Conservation (phyloP, 1,140 invertebrate genomes). For the Drosophila ironensis region DNA sequence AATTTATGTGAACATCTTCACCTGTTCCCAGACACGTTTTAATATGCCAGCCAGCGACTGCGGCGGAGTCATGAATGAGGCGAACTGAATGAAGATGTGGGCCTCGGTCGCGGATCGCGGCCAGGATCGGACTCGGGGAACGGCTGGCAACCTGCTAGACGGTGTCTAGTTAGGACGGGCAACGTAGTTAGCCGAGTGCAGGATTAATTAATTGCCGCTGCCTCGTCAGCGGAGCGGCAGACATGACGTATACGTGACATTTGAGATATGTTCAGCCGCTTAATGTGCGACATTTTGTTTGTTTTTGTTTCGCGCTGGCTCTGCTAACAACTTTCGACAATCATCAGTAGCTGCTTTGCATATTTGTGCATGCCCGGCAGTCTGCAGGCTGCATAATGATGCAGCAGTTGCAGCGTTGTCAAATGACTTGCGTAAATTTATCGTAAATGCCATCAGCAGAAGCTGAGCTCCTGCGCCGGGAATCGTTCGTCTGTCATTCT, state of each 20-base stretch:
- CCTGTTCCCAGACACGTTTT: slow-evolving; percentile 74
- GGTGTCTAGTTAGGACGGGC: slow-evolving; percentile 41
- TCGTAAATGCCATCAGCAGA: slow-evolving; percentile 78
- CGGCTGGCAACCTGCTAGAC: slow-evolving; percentile 36
- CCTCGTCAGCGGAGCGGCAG: slow-evolving; percentile 40
- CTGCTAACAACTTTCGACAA: slow-evolving; percentile 54
- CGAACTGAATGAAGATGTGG: slow-evolving; percentile 61
- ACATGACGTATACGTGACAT: slow-evolving; percentile 78
- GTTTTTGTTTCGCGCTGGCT: slow-evolving; percentile 36
- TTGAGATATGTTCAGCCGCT: slow-evolving; percentile 75
- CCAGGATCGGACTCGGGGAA: neutral
- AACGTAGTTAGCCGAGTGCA: slow-evolving; percentile 51
- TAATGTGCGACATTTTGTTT: slow-evolving; percentile 80
- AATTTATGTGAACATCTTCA: slow-evolving; percentile 79
- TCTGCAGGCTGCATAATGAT: slow-evolving; percentile 63
- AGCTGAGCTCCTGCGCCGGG: slow-evolving; percentile 5
- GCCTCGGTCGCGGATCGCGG: slow-evolving; percentile 3
- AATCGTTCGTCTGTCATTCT: slow-evolving; percentile 35
- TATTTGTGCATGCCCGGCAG: slow-evolving; percentile 52
- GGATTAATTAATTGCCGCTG: slow-evolving; percentile 74
- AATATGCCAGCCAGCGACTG: slow-evolving; percentile 49
- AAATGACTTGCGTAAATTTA: slow-evolving; percentile 82
- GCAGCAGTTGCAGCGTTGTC: slow-evolving; percentile 63
- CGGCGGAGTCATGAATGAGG: slow-evolving; percentile 55
- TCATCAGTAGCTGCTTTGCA: slow-evolving; percentile 59